A percentile compares a stretch with the other conserved stretches of the same genome.
Evolutionary conservation across 2,113 vertebrate species (phyloP).

Genomic region (Pimephales promelas): DNA sequence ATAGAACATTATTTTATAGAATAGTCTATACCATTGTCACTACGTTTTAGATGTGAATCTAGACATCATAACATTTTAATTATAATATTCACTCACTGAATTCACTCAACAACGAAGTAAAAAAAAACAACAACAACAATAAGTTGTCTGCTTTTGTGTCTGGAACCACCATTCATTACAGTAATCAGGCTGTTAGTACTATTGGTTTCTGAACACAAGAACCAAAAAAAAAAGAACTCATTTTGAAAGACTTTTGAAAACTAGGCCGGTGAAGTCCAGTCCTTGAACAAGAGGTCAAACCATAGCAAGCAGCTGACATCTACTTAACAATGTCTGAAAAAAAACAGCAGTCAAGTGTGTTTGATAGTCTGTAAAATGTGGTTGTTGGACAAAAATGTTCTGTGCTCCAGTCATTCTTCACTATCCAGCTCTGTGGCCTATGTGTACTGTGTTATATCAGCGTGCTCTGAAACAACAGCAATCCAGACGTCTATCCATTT

Average conservation of each 20-base stretch:
- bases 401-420: conserved; percentile 44
- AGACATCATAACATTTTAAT: too few relatives aligned
- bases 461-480: conserved; percentile 32
- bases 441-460: conserved; percentile 35
- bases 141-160: background rate
- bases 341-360: conserved; percentile 31
- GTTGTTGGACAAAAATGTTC: conserved; percentile 44
- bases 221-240: too few relatives aligned
- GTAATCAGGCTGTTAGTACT: background rate
- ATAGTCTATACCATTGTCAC: too few relatives aligned
- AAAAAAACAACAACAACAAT: background rate
- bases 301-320: conserved; percentile 18
- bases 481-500: conserved; percentile 38
- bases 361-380: conserved; percentile 40
- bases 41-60: too few relatives aligned
- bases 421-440: conserved; percentile 14
- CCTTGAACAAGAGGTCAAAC: conserved; percentile 35
- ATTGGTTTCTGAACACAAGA: background rate
- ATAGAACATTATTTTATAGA: too few relatives aligned
- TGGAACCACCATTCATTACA: background rate
- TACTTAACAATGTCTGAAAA: conserved; percentile 21
- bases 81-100: background rate
- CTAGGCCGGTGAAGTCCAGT: background rate
- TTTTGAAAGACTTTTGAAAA: too few relatives aligned
- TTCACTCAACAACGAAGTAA: background rate